Percentiles rank a stretch among this genome's conserved stretches.
Evolutionary conservation across 2,113 vertebrate genomes (phyloP).

Genomic region (Pelodiscus sinensis): DNA sequence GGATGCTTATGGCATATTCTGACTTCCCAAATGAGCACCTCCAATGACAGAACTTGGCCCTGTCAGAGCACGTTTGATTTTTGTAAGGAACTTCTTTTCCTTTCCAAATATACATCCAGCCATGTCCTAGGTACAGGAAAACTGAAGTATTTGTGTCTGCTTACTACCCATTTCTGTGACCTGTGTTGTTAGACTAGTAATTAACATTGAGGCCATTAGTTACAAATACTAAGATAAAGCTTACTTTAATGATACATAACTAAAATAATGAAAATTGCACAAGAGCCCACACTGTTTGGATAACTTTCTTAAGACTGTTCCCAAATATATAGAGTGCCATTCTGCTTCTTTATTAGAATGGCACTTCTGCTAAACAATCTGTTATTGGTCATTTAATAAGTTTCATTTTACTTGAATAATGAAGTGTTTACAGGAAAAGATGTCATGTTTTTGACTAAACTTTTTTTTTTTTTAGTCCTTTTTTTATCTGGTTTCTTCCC

Average conservation of each 20-base stretch:
- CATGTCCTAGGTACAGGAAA: neutral
- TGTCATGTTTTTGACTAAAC: neutral
- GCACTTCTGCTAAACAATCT: neutral
- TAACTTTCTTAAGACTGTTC: neutral
- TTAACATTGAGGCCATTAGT: neutral
- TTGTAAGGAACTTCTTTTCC: neutral
- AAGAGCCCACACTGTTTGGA: neutral
- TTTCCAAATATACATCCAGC: accelerated
- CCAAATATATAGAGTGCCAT: too few relatives aligned
- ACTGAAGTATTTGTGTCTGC: neutral
- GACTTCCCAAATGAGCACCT: neutral
- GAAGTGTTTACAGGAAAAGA: neutral
- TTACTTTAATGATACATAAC: neutral
- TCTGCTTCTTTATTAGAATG: neutral
- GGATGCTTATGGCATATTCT: neutral
- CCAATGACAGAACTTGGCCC: neutral
- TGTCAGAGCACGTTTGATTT: neutral
- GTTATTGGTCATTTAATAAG: neutral
- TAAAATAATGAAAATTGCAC: neutral
- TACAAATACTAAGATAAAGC: accelerated
- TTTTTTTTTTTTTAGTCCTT: too few relatives aligned
- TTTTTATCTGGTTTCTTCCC: neutral
- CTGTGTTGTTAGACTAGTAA: neutral
- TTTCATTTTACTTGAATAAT: neutral
- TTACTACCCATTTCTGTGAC: neutral